A percentile compares a stretch with the other conserved stretches of the same genome.
Conservation (phyloP, 2,888 invertebrate genomes). For the Cynaeus angustus region DNA sequence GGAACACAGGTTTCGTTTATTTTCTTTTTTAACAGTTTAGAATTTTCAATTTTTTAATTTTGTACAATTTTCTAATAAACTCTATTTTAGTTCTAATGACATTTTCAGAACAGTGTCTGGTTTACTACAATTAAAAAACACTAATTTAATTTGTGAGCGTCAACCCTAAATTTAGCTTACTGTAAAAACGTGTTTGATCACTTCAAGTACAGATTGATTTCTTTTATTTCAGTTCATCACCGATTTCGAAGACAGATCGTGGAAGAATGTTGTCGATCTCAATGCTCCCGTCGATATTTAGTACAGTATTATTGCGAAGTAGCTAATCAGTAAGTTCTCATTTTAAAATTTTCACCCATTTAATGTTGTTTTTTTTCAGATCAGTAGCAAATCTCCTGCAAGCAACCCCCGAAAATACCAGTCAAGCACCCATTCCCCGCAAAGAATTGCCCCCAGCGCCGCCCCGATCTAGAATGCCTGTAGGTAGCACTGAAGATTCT, state of each 20-base stretch:
- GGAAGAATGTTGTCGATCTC: constrained; percentile 36
- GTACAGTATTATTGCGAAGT: constrained; percentile 39
- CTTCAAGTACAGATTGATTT: background rate
- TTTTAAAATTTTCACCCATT: background rate
- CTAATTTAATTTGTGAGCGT: too few relatives aligned
- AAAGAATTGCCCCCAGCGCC: background rate
- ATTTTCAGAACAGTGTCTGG: too few relatives aligned
- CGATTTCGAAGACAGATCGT: constrained; percentile 35
- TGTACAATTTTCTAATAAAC: too few relatives aligned
- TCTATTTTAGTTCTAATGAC: too few relatives aligned
- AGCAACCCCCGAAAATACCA: constrained; percentile 5
- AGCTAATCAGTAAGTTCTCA: constrained; percentile 23
- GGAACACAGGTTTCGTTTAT: too few relatives aligned
- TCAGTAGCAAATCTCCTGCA: constrained; percentile 10
- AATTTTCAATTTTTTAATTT: too few relatives aligned
- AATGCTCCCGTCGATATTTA: constrained; percentile 35
- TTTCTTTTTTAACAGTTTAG: too few relatives aligned
- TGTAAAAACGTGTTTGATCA: too few relatives aligned
- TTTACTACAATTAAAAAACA: too few relatives aligned
- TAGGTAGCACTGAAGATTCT: background rate
- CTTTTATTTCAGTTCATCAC: constrained; percentile 25
- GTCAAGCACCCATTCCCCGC: background rate
- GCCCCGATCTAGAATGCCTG: background rate
- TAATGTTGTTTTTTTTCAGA: constrained; percentile 22
- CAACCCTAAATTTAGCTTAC: too few relatives aligned